phyloP scores from a whole-genome alignment of 2,113 vertebrate species.

The Aythya baeri region DNA sequence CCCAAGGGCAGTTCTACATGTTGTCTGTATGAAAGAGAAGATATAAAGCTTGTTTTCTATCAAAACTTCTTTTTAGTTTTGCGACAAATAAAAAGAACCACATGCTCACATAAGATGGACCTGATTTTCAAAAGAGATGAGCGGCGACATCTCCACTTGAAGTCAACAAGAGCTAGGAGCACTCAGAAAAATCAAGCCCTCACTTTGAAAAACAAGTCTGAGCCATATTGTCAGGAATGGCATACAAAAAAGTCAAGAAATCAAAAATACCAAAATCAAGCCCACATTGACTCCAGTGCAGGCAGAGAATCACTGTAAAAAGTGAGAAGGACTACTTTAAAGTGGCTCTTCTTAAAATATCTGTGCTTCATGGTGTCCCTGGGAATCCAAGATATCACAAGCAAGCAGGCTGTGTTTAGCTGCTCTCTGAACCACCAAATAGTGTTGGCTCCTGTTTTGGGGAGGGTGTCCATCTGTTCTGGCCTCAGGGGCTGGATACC shows the following conservation, averaged over 20 bases:
- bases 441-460: not conserved
- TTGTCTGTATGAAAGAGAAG: slow-evolving; percentile 67
- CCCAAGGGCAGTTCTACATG: slow-evolving; percentile 67
- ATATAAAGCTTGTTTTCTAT: slow-evolving; percentile 66
- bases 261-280: not conserved
- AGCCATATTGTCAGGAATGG: not conserved
- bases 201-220: not conserved
- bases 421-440: not conserved
- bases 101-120: slow-evolving; percentile 13
- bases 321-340: not conserved
- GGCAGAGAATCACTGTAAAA: not conserved
- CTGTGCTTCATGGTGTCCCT: not conserved
- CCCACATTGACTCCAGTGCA: not conserved
- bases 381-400: not conserved
- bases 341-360: not conserved
- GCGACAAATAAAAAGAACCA: slow-evolving; percentile 59
- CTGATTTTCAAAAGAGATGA: not conserved
- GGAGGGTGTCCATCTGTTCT: not conserved
- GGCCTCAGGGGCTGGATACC: not conserved
- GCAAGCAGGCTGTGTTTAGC: not conserved
- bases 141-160: not conserved
- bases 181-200: not conserved
- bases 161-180: not conserved
- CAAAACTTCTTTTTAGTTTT: slow-evolving; percentile 66
- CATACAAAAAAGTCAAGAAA: not conserved